Evolutionary conservation across 2,113 vertebrate species (phyloP), one percentile per base, ranked within the genome.

Genomic region (Brachyhypopomus gauderio): DNA sequence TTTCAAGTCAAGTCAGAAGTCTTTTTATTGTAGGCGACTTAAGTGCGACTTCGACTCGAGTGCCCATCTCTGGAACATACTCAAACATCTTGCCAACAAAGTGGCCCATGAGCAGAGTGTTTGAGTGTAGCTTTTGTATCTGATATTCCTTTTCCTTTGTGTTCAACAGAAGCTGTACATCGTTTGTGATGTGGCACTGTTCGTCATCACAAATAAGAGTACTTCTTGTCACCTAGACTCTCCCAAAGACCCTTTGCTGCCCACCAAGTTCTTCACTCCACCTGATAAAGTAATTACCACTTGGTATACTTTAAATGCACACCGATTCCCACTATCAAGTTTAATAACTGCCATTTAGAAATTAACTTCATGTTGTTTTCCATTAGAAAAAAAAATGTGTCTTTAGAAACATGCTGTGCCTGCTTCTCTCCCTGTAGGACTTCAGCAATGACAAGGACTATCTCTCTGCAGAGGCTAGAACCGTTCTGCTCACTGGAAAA

Each of bases 201-300:
- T 97, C 76, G 97, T 99, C 78, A 98, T 99, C 85, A 96, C 96
- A 85, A 99, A 97, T 90, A 99, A 99, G 93, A 99, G 97, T 92
- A 97, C 98, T 81, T 93, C 96, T 52, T 98, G 96, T 91, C 97
- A 97, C 90, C 92, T 96, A 90, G 98, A 99, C 48, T 96, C 94
- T 36, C 96, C 96, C 0, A 99, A 98, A 93, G 97, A 99, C 77
- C 97, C 97, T 17, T 93, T 97, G 67, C 91, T 99, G 79, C 96
- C 97, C 30, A 88, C 93, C 76, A 98, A 97, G 89, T 99, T 99
- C 94, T 99, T 96, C 89, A 94, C 96, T 38, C 89, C 95, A 27
- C 97, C 96, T 59, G 98, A 99, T 91, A 99, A 99, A 96, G 97
- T 95, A 95, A 83, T 80, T 4, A 70, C 14, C 3, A 20, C 1